Evolutionary conservation across 2,113 vertebrate genomes (phyloP).

Genomic region (Caranx melampygus): DNA sequence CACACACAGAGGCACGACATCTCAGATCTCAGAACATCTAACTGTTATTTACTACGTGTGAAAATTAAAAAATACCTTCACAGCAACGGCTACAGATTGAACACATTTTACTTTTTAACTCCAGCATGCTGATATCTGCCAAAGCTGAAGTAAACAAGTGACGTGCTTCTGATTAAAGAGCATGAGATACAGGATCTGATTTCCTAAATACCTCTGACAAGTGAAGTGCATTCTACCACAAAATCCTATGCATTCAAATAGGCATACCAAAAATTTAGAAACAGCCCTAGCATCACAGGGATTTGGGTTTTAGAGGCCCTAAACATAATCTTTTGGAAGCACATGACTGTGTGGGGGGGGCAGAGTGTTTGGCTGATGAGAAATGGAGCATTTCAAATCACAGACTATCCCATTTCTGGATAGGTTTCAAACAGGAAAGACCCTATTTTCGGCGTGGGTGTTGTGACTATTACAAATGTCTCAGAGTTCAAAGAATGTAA

Average conservation of each 20-base stretch:
- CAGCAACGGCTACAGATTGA: background rate
- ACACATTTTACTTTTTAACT: background rate
- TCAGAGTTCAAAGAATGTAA: conserved; percentile 63
- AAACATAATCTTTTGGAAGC: conserved; percentile 55
- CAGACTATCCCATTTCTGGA: conserved; percentile 64
- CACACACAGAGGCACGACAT: background rate
- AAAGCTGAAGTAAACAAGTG: conserved; percentile 12
- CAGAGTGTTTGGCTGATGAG: conserved; percentile 46
- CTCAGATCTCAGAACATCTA: background rate
- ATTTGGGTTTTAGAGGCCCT: conserved; percentile 45
- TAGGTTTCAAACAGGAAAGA: conserved; percentile 66
- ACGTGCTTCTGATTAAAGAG: conserved; percentile 26
- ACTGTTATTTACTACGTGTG: background rate
- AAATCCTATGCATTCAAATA: conserved; percentile 20
- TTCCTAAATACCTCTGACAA: conserved; percentile 32
- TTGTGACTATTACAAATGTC: too few relatives aligned
- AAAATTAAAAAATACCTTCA: background rate
- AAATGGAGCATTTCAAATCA: conserved; percentile 66
- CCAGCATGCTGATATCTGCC: background rate
- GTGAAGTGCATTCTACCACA: conserved; percentile 8
- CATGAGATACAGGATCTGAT: background rate
- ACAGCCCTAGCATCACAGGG: conserved; percentile 14
- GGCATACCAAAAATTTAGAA: conserved; percentile 7
- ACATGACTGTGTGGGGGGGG: conserved; percentile 48
- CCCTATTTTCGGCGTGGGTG: conserved; percentile 8